A percentile compares a stretch with the other conserved stretches of the same genome.
These are phyloP conservation scores for Macquaria ambigua DNA, from an alignment of 2,113 vertebrate species.

Conservation along the genomic window DNA sequence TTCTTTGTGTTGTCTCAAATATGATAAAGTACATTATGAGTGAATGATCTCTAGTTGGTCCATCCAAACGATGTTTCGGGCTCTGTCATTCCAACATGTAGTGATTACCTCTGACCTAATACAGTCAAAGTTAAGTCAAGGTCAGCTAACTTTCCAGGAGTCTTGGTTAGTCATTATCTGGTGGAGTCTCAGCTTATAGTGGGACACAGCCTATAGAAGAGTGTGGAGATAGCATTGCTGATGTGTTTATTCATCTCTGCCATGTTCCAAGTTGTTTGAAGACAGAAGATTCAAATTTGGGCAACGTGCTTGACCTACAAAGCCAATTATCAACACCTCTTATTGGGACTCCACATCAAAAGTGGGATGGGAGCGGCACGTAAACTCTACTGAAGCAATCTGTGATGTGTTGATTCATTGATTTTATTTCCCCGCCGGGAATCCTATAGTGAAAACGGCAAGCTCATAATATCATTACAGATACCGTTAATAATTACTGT, in stretches of 20 bases:
- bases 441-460: not conserved
- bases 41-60: not conserved
- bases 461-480: not conserved
- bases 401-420: not conserved
- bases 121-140: not conserved
- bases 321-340: not conserved
- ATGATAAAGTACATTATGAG: not conserved
- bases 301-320: not conserved
- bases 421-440: not conserved
- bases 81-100: not conserved
- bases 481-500: not conserved
- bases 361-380: not conserved
- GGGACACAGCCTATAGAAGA: no score
- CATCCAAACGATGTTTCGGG: no score
- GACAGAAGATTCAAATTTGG: no score
- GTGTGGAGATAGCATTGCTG: no score
- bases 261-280: not conserved
- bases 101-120: not conserved
- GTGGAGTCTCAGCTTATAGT: no score
- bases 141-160: no score
- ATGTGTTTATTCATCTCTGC: not conserved
- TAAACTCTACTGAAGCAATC: not conserved
- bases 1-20: conserved; percentile 8
- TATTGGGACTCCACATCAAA: not conserved
- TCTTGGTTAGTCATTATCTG: no score